Conservation (phyloP, 2,113 vertebrate species). For the Melanerpes formicivorus region DNA sequence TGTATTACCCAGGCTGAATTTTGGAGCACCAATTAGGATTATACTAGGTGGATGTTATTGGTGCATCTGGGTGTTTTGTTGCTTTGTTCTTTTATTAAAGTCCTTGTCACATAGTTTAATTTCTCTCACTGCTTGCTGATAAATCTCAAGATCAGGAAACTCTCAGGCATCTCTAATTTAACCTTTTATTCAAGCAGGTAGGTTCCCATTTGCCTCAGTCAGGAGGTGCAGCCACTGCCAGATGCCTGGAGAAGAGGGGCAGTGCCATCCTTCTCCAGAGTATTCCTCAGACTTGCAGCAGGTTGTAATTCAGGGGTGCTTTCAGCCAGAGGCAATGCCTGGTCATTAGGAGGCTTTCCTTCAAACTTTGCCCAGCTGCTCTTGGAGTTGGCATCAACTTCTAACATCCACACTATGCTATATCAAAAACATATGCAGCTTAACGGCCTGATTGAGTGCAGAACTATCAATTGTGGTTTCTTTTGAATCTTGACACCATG, state of each 20-base stretch:
- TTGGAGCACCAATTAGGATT: neutral
- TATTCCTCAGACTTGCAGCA: neutral
- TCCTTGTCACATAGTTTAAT: neutral
- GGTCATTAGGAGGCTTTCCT: neutral
- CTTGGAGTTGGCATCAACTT: neutral
- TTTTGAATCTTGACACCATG: neutral
- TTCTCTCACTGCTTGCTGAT: neutral
- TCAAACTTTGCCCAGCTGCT: neutral
- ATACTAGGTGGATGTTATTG: neutral
- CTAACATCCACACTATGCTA: neutral
- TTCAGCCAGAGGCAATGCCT: neutral
- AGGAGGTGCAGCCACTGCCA: neutral
- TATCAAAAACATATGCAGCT: neutral
- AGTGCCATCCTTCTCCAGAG: neutral
- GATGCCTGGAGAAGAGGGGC: neutral
- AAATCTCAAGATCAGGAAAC: neutral
- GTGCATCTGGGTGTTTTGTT: neutral
- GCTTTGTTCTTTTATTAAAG: neutral
- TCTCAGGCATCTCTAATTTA: neutral
- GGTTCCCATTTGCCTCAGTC: neutral
- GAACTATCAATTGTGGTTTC: neutral
- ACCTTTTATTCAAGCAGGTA: neutral
- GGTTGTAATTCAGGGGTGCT: neutral
- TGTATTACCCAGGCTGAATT: neutral
- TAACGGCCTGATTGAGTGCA: neutral